These are phyloP conservation scores for Epinephelus lanceolatus DNA, from an alignment of 2,113 vertebrate species.

Conservation along the genomic window DNA sequence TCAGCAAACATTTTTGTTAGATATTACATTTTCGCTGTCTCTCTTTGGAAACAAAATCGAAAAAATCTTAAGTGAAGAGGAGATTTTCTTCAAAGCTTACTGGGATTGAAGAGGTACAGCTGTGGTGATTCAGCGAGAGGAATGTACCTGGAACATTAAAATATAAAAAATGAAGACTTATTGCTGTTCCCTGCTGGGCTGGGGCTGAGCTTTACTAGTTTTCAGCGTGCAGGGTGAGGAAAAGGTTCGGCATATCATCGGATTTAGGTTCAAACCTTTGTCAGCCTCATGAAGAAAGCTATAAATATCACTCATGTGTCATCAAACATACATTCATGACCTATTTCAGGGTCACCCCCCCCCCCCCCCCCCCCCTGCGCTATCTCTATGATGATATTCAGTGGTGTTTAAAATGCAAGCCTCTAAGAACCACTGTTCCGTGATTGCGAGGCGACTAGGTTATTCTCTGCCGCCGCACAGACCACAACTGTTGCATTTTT, in stretches of 20 bases:
- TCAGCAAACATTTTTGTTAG: slow-evolving; percentile 67
- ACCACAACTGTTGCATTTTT: slow-evolving; percentile 74
- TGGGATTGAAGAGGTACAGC: slow-evolving; percentile 48
- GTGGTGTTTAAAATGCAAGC: slow-evolving; percentile 49
- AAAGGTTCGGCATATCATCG: slow-evolving; percentile 11
- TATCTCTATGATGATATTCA: slow-evolving; percentile 45
- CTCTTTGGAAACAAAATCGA: slow-evolving; percentile 23
- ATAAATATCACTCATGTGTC: slow-evolving; percentile 30
- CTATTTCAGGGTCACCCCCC: neutral
- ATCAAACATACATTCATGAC: slow-evolving; percentile 36
- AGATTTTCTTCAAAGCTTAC: slow-evolving; percentile 66
- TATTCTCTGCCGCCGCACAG: slow-evolving; percentile 54
- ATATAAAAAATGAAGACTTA: slow-evolving; percentile 59
- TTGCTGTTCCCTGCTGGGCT: slow-evolving; percentile 42
- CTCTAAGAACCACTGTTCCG: slow-evolving; percentile 14
- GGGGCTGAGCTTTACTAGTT: slow-evolving; percentile 30
- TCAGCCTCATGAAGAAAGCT: slow-evolving; percentile 9
- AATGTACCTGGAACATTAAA: slow-evolving; percentile 54
- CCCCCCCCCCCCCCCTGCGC: slow-evolving; percentile 4
- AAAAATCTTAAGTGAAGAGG: slow-evolving; percentile 32
- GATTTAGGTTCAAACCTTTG: slow-evolving; percentile 28
- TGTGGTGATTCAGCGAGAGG: slow-evolving; percentile 42
- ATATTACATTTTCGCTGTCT: slow-evolving; percentile 60
- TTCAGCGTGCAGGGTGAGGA: slow-evolving; percentile 19
- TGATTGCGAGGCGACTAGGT: slow-evolving; percentile 61